Evolutionary conservation across 2,113 vertebrate species (phyloP), one percentile per base, ranked within the genome.

Genomic region (Crypturellus undulatus): DNA sequence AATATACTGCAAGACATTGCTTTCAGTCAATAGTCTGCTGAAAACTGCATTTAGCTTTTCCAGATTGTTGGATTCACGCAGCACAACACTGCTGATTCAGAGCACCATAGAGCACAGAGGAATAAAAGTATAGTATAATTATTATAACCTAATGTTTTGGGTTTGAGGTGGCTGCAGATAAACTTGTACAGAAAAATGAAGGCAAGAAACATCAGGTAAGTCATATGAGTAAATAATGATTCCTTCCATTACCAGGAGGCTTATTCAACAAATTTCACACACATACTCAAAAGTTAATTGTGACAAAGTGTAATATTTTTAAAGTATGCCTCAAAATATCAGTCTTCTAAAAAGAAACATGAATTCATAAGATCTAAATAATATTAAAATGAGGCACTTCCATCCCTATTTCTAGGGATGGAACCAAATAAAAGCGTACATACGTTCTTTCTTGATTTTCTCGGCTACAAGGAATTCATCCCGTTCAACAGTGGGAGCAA

Each of bases 381-480:
- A 20, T 69, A 49, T 10, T 63, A 45, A 71, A 56, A 30, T 54
- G 24, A 86, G 83, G 71, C 56, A 32, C 25, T 68, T 65, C 7
- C 18, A 73, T 36, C 13, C 4, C 4, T 64, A 36, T 42, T 84
- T 81, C 54, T 78, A 81, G 88, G 75, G 42, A 88, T 42, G 13
- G 49, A 49, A 24, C 47, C 21, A 42, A 89, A 72, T 19, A 90
- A 91, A 93, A 32, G 91, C 6, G 72, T 75, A 98, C 99, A 92
- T 97, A 99, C 99, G 79, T 92, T 99, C 99, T 97, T 99, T 99
- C 97, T 99, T 99, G 96, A 99, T 99, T 97, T 99, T 99, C 97
- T 99, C 99, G 0, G 98, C 99, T 62, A 99, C 99, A 80, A 99
- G 98, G 97, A 99, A 99, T 97, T 99, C 99, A 76, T 99, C 99